Conservation (phyloP, 2,888 invertebrate species). For the Oscheius myriophilus region DNA sequence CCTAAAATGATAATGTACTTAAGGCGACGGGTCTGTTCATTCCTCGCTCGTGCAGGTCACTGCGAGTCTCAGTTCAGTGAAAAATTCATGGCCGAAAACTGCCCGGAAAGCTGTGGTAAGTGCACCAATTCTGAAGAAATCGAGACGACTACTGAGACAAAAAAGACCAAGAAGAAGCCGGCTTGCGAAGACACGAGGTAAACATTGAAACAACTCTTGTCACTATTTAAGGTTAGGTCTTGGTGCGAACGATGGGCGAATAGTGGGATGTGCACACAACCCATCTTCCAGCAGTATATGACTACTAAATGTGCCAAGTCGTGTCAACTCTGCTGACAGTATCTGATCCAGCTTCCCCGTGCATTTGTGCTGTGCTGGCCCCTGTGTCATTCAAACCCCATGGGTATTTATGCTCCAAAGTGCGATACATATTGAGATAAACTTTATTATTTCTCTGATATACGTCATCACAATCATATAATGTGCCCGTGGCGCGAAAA, state of each 20-base stretch:
- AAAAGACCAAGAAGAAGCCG: constrained; percentile 23
- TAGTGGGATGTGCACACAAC: constrained; percentile 64
- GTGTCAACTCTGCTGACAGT: constrained; percentile 55
- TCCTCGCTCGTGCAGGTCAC: constrained; percentile 61
- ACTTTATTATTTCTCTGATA: background rate
- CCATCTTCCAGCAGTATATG: constrained; percentile 67
- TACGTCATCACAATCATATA: too few species aligned
- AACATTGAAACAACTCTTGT: background rate
- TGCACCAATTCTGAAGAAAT: constrained; percentile 37
- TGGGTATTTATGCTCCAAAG: constrained; percentile 24
- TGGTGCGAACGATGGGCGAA: constrained; percentile 68
- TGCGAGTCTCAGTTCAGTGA: constrained; percentile 63
- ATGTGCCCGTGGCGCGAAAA: too few species aligned
- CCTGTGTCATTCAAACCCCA: constrained; percentile 19
- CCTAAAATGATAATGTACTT: background rate
- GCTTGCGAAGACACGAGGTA: constrained; percentile 49
- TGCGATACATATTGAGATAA: background rate
- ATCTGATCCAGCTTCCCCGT: background rate
- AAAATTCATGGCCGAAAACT: constrained; percentile 67
- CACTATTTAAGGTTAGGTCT: constrained; percentile 36
- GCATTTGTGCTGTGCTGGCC: too few species aligned
- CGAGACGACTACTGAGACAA: constrained; percentile 9
- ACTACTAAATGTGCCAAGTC: constrained; percentile 61
- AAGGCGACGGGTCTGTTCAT: constrained; percentile 62
- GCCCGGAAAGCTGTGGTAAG: constrained; percentile 60